These are phyloP conservation scores for Odocoileus virginianus DNA, from an alignment of 2,113 vertebrate species.

Conservation along the genomic window DNA sequence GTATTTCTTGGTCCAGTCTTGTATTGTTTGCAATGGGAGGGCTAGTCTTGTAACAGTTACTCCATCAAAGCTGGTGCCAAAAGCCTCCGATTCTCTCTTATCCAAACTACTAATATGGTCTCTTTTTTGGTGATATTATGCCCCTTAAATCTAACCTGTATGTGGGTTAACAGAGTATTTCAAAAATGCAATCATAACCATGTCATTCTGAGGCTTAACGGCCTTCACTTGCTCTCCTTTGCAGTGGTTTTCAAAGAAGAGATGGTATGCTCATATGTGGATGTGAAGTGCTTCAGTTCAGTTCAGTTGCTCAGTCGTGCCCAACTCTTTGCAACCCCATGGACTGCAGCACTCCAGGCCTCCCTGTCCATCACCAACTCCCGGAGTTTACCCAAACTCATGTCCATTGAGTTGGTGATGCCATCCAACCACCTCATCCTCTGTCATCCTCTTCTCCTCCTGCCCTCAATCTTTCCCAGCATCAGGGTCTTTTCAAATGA, in stretches of 20 bases:
- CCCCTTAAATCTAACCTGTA: neutral
- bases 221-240: neutral
- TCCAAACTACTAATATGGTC: neutral
- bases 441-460: neutral
- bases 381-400: neutral
- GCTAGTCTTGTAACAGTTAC: neutral
- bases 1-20: neutral
- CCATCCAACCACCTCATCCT: neutral
- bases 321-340: fast-evolving
- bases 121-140: neutral
- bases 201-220: neutral
- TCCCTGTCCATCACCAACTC: neutral
- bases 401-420: neutral
- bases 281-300: neutral
- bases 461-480: neutral
- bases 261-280: neutral
- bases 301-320: neutral
- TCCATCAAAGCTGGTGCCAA: neutral
- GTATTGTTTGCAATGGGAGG: neutral
- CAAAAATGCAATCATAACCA: neutral
- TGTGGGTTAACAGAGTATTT: neutral
- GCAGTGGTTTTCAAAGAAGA: neutral
- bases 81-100: neutral
- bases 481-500: neutral
- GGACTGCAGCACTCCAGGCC: neutral